Percentiles rank a stretch among this genome's conserved stretches.
Conservation (phyloP, 2,113 vertebrate genomes). For the Ranitomeya variabilis region DNA sequence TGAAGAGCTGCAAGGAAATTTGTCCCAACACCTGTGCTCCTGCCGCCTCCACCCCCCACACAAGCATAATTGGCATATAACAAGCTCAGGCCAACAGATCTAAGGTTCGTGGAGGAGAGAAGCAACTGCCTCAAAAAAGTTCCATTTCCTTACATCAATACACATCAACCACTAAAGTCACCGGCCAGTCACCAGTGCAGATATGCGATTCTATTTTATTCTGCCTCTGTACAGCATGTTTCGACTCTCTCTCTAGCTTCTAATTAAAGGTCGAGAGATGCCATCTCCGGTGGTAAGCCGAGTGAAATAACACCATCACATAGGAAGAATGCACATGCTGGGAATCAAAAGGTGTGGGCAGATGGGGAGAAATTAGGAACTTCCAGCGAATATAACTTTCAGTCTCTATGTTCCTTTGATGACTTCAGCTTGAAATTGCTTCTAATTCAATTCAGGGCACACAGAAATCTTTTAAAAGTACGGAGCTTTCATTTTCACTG, state of each 20-base stretch:
- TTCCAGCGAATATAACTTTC: not conserved
- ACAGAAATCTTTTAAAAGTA: constrained; percentile 10
- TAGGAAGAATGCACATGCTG: not conserved
- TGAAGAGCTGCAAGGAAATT: constrained; percentile 2
- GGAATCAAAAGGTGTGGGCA: constrained; percentile 30
- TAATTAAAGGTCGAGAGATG: constrained; percentile 48
- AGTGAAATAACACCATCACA: constrained; percentile 29
- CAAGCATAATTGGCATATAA: constrained; percentile 14
- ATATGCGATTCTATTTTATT: constrained; percentile 14
- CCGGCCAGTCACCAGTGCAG: constrained; percentile 35
- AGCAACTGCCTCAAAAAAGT: constrained; percentile 19
- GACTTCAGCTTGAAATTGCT: not conserved
- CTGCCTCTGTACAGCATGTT: not conserved
- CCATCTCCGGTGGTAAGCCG: constrained; percentile 39
- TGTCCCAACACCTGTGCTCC: constrained; percentile 26
- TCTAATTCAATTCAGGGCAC: not conserved
- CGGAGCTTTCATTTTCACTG: not conserved
- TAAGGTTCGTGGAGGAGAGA: constrained; percentile 22
- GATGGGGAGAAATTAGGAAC: constrained; percentile 8
- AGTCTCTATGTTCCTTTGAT: not conserved
- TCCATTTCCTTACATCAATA: constrained; percentile 3
- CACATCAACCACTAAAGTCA: constrained; percentile 18
- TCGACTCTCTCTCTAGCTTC: constrained; percentile 3
- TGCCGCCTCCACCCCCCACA: not conserved
- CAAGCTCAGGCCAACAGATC: constrained; percentile 32